Percentiles rank a stretch among this genome's conserved stretches.
Evolutionary conservation across 2,797 vertebrate species (phyloP).

Genomic region (Danionella dracula): DNA sequence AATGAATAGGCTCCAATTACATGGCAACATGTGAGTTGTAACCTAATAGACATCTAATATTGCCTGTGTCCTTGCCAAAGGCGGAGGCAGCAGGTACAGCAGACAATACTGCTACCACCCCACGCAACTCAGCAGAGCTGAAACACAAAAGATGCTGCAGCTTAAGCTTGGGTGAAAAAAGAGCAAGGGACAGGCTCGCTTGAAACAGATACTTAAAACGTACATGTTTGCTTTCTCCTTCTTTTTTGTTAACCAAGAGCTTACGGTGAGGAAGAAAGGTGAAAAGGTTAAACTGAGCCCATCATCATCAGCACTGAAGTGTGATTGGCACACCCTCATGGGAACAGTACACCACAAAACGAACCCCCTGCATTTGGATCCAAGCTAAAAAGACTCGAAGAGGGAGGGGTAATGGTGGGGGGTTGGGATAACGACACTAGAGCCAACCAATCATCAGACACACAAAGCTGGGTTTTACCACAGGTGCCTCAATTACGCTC

Average conservation of each 20-base stretch:
- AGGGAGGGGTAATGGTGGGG: slow-evolving; percentile 22
- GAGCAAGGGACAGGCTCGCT: slow-evolving; percentile 20
- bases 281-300: slow-evolving; percentile 71
- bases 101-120: slow-evolving; percentile 48
- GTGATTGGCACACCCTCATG: slow-evolving; percentile 57
- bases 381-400: slow-evolving; percentile 26
- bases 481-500: slow-evolving; percentile 40
- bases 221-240: slow-evolving; percentile 26
- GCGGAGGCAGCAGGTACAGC: slow-evolving; percentile 38
- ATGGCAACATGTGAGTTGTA: slow-evolving; percentile 45
- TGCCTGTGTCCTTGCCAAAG: slow-evolving; percentile 39
- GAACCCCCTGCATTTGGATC: slow-evolving; percentile 39
- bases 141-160: slow-evolving; percentile 35
- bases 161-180: slow-evolving; percentile 10
- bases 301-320: slow-evolving; percentile 70
- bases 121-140: slow-evolving; percentile 39
- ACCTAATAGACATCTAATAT: slow-evolving; percentile 56
- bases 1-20: slow-evolving; percentile 49
- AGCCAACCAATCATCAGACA: slow-evolving; percentile 37
- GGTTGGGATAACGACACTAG: slow-evolving; percentile 37
- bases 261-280: slow-evolving; percentile 53
- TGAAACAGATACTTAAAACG: slow-evolving; percentile 38
- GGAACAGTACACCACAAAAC: slow-evolving; percentile 50
- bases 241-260: slow-evolving; percentile 48
- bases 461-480: slow-evolving; percentile 37